Percentiles rank a stretch among this genome's conserved stretches.
Conservation (phyloP, 2,888 invertebrate genomes). For the Drosophila buzzatii region DNA sequence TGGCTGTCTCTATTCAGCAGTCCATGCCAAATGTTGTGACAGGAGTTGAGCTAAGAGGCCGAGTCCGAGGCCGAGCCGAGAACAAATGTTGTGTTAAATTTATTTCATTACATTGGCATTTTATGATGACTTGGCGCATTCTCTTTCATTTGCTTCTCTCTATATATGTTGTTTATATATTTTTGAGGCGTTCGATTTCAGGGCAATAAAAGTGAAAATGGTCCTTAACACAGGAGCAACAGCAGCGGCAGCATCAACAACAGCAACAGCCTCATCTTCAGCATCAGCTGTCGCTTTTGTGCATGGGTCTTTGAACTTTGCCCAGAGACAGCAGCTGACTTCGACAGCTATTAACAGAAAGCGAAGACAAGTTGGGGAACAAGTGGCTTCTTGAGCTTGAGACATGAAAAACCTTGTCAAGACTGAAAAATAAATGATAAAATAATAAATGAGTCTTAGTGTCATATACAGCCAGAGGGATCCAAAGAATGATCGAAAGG, state of each 20-base stretch:
- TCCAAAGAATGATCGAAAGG: background rate
- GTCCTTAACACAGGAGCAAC: conserved; percentile 51
- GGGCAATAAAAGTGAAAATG: conserved; percentile 72
- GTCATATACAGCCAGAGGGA: background rate
- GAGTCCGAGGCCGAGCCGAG: conserved; percentile 31
- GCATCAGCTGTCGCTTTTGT: conserved; percentile 55
- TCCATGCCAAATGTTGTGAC: conserved; percentile 57
- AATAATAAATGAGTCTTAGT: background rate
- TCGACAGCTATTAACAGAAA: conserved; percentile 41
- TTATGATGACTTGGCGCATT: conserved; percentile 70
- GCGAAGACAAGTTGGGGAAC: conserved; percentile 20
- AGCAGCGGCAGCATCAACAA: conserved; percentile 8
- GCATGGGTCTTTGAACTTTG: conserved; percentile 61
- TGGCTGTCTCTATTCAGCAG: background rate
- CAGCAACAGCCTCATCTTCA: conserved; percentile 21
- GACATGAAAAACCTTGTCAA: background rate
- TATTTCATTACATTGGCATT: conserved; percentile 74
- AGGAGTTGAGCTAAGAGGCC: conserved; percentile 23
- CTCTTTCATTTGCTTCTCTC: conserved; percentile 36
- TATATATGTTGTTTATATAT: conserved; percentile 54
- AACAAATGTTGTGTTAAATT: conserved; percentile 76
- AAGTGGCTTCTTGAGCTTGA: conserved; percentile 3
- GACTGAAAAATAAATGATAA: background rate
- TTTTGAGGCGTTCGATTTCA: conserved; percentile 62
- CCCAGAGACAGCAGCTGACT: conserved; percentile 45